Base-by-base conservation (phyloP, 1,140 invertebrate species). In the Drosophila pandora region DNA sequence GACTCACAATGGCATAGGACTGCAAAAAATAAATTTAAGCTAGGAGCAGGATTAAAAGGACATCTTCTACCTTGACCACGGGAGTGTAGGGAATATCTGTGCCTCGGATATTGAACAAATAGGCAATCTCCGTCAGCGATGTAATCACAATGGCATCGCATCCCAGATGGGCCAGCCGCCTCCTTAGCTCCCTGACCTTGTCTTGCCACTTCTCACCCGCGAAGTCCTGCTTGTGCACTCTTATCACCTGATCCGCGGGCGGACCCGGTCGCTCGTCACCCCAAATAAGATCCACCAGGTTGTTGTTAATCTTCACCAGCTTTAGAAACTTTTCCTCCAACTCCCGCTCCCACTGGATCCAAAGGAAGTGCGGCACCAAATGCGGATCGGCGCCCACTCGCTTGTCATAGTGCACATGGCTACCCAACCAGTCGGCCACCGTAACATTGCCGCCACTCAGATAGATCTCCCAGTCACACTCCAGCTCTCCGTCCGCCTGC, bases 71-170 rank as follows among this genome's bases (percentile, higher is more conserved):
- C 74, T 88, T 88, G 1, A 93, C 97, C 92, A 98, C 95, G 0
- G 98, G 98, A 25, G 96, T 97, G 85, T 95, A 96, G 0, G 96
- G 96, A 64, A 98, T 94, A 92, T 99, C 98, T 53, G 94, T 94
- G 3, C 98, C 98, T 6, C 99, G 94, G n/a, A 99, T 94, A 91
- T 99, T 99, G 13, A 99, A 93, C 4, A 99, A 92, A 96, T 98
- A 99, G 1, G 97, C 97, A 13, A 98, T 96, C 92, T 99, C 97
- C 81, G 98, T 97, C 34, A 99, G 91, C 2, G 97, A 95, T 0
- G 97, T 98, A 1, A 99, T 93, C 7, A 99, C 93, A 90, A 98
- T 94, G 0, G 96, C 95, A 79, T 97, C 95, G 2, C 94, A 96
- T 4, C 93, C 94, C 28, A 94, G 90, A 0, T 94, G 90, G 23